phyloP scores from a whole-genome alignment of 2,888 invertebrate genomes.

The Xylota segnis region DNA sequence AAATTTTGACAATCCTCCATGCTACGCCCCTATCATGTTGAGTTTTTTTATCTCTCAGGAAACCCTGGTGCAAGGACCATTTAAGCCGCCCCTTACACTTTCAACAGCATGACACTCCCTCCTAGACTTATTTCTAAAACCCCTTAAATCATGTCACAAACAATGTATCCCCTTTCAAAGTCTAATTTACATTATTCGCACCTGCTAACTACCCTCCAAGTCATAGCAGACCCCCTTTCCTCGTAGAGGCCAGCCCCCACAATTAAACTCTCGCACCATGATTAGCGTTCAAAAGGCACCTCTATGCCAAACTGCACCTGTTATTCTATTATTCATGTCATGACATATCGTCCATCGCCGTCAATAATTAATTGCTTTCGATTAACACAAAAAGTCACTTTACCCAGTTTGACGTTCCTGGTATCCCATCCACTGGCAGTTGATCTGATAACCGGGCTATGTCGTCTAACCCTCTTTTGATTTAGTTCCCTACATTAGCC shows the following conservation, averaged over 20 bases:
- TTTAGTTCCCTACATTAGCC: constrained; percentile 31
- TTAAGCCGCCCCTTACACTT: too few species aligned
- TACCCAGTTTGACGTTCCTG: constrained; percentile 56
- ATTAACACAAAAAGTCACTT: constrained; percentile 77
- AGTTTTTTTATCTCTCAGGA: too few species aligned
- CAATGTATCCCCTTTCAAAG: background rate
- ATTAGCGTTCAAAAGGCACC: constrained; percentile 43
- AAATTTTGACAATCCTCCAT: too few species aligned
- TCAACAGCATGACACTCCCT: too few species aligned
- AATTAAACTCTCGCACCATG: constrained; percentile 61
- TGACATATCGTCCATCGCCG: constrained; percentile 73
- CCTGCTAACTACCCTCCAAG: background rate
- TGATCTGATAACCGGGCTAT: constrained; percentile 68
- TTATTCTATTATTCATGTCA: constrained; percentile 69
- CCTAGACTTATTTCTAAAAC: background rate
- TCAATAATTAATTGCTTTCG: constrained; percentile 75
- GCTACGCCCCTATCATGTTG: too few species aligned
- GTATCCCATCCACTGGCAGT: constrained; percentile 60
- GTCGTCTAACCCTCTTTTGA: constrained; percentile 52
- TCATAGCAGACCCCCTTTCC: background rate
- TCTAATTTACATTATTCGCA: constrained; percentile 12
- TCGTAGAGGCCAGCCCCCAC: background rate
- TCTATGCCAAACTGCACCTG: constrained; percentile 52
- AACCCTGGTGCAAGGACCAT: too few species aligned
- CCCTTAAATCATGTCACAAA: background rate